phyloP scores from a whole-genome alignment of 1,140 invertebrate species.

The Aphaenogaster floridana region DNA sequence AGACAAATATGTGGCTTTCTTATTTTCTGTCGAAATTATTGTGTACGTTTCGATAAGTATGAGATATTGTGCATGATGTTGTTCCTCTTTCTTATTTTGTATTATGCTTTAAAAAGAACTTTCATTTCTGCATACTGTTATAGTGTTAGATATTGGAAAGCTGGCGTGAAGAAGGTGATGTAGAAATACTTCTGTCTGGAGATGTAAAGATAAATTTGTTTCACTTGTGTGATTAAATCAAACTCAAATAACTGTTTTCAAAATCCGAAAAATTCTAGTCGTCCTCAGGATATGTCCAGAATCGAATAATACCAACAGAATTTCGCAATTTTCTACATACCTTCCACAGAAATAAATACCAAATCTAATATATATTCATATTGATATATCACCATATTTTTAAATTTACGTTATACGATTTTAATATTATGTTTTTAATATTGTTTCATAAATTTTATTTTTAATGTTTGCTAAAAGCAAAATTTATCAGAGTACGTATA shows the following conservation, averaged over 20 bases:
- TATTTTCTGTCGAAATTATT: conserved; percentile 32
- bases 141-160: conserved; percentile 12
- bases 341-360: not conserved
- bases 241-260: not conserved
- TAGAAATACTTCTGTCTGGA: not conserved
- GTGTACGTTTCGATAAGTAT: conserved; percentile 42
- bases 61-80: conserved; percentile 50
- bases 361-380: not conserved
- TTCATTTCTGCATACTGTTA: conserved; percentile 56
- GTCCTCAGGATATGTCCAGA: not conserved
- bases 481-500: conserved; percentile 5
- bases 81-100: conserved; percentile 42
- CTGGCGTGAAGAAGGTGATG: not conserved
- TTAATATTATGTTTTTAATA: conserved; percentile 7
- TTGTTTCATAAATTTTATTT: conserved; percentile 1
- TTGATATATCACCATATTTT: not conserved
- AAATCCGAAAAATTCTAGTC: conserved; percentile 10
- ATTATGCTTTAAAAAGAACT: conserved; percentile 54
- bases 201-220: conserved; percentile 17
- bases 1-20: conserved; percentile 22
- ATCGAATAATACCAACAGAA: not conserved
- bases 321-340: not conserved
- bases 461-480: not conserved
- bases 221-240: not conserved
- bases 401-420: not conserved